Percentiles rank a stretch among this genome's conserved stretches.
Conservation (phyloP, 37 sponge, comb jelly and placozoan species). For the Spongilla lacustris region DNA sequence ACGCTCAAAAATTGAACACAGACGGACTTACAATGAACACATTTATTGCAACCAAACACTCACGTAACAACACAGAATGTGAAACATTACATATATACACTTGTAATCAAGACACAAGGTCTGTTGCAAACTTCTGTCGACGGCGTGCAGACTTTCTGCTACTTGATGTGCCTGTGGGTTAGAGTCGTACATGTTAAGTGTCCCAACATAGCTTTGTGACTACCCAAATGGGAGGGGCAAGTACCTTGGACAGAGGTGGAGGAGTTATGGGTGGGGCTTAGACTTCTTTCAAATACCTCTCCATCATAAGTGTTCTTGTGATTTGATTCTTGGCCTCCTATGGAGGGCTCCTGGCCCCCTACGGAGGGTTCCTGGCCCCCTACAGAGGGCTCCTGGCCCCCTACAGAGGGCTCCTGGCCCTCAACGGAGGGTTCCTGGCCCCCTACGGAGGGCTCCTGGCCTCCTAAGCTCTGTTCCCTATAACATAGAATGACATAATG, state of each 20-base stretch:
- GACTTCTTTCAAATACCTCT: too few relatives aligned
- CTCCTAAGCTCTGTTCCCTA: neutral
- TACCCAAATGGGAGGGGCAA: too few relatives aligned
- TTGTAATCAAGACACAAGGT: neutral
- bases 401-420: neutral
- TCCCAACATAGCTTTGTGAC: too few relatives aligned
- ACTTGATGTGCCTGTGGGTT: neutral
- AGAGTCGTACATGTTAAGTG: neutral
- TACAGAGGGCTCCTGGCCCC: conserved; percentile 1
- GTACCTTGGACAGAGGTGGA: too few relatives aligned
- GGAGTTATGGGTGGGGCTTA: too few relatives aligned
- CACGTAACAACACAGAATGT: conserved; percentile 9
- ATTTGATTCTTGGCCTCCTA: neutral
- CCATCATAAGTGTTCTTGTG: neutral
- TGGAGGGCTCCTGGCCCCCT: neutral
- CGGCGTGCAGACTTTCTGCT: neutral
- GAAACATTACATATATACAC: conserved; percentile 5
- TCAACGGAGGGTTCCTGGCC: neutral
- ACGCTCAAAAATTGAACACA: too few relatives aligned
- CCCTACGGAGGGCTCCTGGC: neutral
- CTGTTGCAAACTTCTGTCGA: neutral
- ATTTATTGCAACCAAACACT: too few relatives aligned
- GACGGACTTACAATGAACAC: too few relatives aligned
- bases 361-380: neutral
- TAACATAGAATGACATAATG: too few relatives aligned